Base-by-base conservation (phyloP, 2,797 vertebrate species). In the Sebastes minor region DNA sequence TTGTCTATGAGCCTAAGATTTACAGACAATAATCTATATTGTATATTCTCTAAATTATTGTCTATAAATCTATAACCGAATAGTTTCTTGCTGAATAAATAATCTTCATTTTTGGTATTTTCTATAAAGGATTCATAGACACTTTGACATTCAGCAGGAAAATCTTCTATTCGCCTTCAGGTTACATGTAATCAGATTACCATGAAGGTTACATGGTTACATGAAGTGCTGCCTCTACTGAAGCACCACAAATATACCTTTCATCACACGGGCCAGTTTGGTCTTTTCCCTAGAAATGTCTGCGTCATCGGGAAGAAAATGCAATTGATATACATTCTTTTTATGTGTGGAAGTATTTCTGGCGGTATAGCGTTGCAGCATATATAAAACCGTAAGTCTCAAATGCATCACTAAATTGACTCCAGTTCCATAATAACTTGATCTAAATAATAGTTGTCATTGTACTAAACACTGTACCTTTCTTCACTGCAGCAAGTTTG, bases 401-500 rank as follows among this genome's bases (percentile, higher is more conserved):
- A 74, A n/a, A 62, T 11, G 33, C 46, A 63, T 38, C 27, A 57
- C 13, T 33, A 46, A n/a, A 22, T 6, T 30, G 16, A 67, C 32
- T 27, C 9, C 30, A 66, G 25, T 13, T 49, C 18, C 14, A 13
- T 28, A 1, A 61, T 49, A 46, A 28, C 49, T 8, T 6, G 8
- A 33, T 70, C 9, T 12, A 14, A 64, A 66, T 52, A 16, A 14
- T 10, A 22, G 11, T 4, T 20, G 13, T 32, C 8, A 27, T 5
- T 12, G 9, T 6, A 13, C 2, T 3, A 22, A 55, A 23, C 4
- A 61, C 27, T 22, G 7, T 82, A 93, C 93, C 93, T 89, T 87
- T 91, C 80, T 85, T 89, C 52, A 38, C 74, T 69, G 84, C 62
- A 49, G 81, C 42, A 25, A 61, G 63, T 76, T 78, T 92, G n/a